Base-by-base conservation (phyloP, 1,140 invertebrate species). In the Pseudobourletiella spinata region DNA sequence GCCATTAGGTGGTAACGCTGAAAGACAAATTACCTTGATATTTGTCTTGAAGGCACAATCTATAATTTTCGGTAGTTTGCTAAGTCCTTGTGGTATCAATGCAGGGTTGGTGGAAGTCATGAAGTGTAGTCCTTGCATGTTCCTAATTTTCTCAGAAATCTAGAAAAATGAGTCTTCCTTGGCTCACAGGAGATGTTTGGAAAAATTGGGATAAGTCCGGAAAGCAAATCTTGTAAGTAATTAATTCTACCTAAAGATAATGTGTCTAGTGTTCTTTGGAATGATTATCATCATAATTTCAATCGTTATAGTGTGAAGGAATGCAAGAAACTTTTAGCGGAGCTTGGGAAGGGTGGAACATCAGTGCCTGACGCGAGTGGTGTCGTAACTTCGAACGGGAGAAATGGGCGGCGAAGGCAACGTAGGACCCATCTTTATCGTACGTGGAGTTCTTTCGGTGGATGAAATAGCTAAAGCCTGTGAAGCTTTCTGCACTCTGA, bases 151-250 rank as follows among this genome's bases (percentile, higher is more conserved):
- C n/a, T n/a, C n/a, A n/a, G n/a, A n/a, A n/a, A n/a, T n/a, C n/a
- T n/a, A n/a, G n/a, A n/a, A n/a, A n/a, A n/a, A 48, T 48, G 46
- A 25, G 24, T 20, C 44, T 60, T 2, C n/a, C 46, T 8, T 44
- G 55, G 50, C 52, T 69, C 74, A 76, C 73, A 72, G 63, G 76
- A 30, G 81, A 83, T 61, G 74, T 82, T 71, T 84, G 82, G 82
- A 82, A 83, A 78, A 77, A 78, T 72, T 83, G 82, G 82, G 82
- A 83, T 70, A 83, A 81, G 75, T 78, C 77, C 59, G 82, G 82
- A 63, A 82, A 79, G 76, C 77, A 75, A 69, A 81, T 82, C 75
- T 83, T 82, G 82, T 84, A 80, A 83, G 81, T 82, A 71, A 67
- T 26, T 14, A 29, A n/a, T 48, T n/a, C 32, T 43, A 39, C 14